A percentile compares a stretch with the other conserved stretches of the same genome.
Evolutionary conservation across 1,140 invertebrate genomes (phyloP).

Genomic region (Pogonomyrmex barbatus): DNA sequence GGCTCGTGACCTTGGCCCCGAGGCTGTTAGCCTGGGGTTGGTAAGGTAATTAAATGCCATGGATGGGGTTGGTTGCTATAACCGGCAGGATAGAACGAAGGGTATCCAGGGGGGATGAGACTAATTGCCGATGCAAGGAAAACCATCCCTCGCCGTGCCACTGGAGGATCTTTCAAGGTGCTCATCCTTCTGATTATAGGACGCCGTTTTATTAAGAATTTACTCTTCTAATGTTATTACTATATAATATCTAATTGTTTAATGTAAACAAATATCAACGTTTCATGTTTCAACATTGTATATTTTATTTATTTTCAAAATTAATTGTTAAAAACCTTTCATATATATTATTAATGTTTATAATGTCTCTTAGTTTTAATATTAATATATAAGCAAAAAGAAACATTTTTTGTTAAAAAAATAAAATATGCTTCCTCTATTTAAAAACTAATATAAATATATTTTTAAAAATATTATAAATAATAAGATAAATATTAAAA

Average conservation of each 20-base stretch:
- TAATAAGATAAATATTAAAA: not conserved
- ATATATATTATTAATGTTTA: not conserved
- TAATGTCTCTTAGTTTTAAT: not conserved
- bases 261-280: not conserved
- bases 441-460: not conserved
- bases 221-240: not conserved
- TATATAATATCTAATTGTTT: not conserved
- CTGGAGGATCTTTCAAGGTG: conserved; percentile 82
- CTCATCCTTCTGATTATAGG: conserved; percentile 80
- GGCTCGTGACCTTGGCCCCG: conserved; percentile 85
- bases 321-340: not conserved
- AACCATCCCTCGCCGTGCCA: conserved; percentile 74
- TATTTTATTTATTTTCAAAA: not conserved
- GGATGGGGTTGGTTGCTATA: conserved; percentile 84
- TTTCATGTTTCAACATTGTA: not conserved
- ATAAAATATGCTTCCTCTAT: not conserved
- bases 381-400: not conserved
- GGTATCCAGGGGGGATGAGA: conserved; percentile 81
- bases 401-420: not conserved
- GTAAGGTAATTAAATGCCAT: conserved; percentile 85
- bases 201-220: conserved; percentile 63
- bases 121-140: conserved; percentile 84
- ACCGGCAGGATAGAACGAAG: conserved; percentile 81
- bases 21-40: conserved; percentile 83
- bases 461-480: not conserved